Percentiles rank a stretch among this genome's conserved stretches.
These are phyloP conservation scores for Schizaphis graminum DNA, from an alignment of 2,888 invertebrate genomes.

Conservation along the genomic window DNA sequence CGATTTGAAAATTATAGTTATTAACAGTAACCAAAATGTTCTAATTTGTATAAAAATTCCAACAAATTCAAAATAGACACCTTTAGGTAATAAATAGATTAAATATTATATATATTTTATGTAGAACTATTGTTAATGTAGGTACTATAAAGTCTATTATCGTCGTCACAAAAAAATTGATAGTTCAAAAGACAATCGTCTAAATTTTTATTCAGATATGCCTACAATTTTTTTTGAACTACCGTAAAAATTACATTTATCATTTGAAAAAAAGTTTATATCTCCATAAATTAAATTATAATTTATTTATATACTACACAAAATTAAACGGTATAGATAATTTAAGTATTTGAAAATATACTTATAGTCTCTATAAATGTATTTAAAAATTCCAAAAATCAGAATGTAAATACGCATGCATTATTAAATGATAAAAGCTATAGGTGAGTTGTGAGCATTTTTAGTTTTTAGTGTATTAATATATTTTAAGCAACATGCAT, in stretches of 20 bases:
- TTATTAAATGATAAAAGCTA: no score
- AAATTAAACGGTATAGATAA: neutral
- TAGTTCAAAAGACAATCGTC: neutral
- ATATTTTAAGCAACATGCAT: neutral
- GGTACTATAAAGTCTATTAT: neutral
- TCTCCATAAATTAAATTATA: neutral
- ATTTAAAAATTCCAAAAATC: neutral
- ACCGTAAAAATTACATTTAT: no score
- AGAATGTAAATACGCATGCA: neutral
- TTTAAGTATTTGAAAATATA: neutral
- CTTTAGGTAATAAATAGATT: neutral
- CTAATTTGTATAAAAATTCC: neutral
- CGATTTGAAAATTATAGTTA: neutral
- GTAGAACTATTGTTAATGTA: neutral
- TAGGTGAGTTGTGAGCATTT: no score
- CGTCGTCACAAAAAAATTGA: neutral
- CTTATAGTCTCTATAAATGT: neutral
- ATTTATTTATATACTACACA: neutral
- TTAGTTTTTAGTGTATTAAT: no score
- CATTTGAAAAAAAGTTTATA: no score
- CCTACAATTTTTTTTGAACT: neutral
- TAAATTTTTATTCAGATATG: neutral
- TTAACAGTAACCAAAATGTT: neutral
- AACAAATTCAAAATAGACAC: neutral
- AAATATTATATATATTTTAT: neutral